Evolutionary conservation across 2,888 invertebrate species (phyloP).

Genomic region (Sympetrum striolatum): DNA sequence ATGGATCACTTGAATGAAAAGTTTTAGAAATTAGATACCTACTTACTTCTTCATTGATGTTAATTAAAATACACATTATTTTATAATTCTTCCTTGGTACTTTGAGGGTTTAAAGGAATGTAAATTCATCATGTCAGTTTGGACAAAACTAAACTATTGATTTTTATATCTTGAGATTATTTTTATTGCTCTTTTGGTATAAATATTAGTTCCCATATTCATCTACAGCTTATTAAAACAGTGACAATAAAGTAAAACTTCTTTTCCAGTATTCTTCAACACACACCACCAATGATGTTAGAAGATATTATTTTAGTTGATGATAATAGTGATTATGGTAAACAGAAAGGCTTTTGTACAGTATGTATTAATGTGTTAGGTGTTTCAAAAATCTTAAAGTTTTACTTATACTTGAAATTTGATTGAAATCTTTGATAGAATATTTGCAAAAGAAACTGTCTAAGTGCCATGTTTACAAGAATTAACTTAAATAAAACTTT

Average conservation of each 20-base stretch:
- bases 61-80: too few relatives aligned
- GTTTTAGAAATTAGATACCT: neutral
- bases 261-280: slow-evolving; percentile 10
- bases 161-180: neutral
- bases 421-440: neutral
- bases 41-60: too few relatives aligned
- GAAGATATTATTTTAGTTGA: slow-evolving; percentile 31
- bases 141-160: neutral
- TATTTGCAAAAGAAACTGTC: neutral
- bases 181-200: neutral
- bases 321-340: slow-evolving; percentile 19
- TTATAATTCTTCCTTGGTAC: too few relatives aligned
- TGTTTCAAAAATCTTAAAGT: neutral
- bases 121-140: neutral
- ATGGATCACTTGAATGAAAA: neutral
- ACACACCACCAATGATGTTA: neutral
- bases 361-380: neutral
- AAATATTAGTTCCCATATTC: neutral
- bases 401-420: neutral
- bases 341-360: neutral
- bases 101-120: too few relatives aligned
- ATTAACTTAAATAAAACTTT: neutral
- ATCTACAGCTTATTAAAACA: too few relatives aligned
- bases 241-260: neutral
- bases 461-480: neutral